Conservation (phyloP, 2,797 vertebrate genomes). For the Picus viridis region DNA sequence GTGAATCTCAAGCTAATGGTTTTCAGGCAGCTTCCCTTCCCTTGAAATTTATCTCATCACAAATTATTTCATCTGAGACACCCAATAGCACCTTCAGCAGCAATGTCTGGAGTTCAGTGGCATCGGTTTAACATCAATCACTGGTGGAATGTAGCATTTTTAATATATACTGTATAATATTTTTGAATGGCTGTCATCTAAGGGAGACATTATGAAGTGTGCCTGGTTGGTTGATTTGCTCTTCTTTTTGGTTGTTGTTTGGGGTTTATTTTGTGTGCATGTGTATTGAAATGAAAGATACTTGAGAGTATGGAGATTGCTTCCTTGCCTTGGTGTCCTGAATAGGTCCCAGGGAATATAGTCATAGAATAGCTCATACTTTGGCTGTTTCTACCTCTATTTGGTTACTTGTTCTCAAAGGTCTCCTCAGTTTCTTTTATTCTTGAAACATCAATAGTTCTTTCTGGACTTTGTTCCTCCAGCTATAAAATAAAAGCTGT, state of each 20-base stretch:
- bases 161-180: background rate
- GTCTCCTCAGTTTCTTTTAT: background rate
- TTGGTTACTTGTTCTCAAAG: background rate
- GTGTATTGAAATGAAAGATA: background rate
- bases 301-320: background rate
- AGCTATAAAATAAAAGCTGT: background rate
- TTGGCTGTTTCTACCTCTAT: background rate
- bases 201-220: background rate
- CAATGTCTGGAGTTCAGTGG: background rate
- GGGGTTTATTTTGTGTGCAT: background rate
- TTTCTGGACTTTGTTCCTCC: background rate
- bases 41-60: background rate
- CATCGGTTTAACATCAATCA: background rate
- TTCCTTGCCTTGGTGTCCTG: background rate
- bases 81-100: background rate
- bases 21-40: background rate
- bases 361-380: background rate
- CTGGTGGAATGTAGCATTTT: background rate
- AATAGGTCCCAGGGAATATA: background rate
- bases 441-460: background rate
- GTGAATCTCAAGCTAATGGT: background rate
- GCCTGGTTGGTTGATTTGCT: background rate
- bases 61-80: background rate
- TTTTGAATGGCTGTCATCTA: background rate
- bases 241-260: background rate